A percentile compares a stretch with the other conserved stretches of the same genome.
These are phyloP conservation scores for Liodrosophila aerea DNA, from an alignment of 2,888 invertebrate species.

Conservation along the genomic window DNA sequence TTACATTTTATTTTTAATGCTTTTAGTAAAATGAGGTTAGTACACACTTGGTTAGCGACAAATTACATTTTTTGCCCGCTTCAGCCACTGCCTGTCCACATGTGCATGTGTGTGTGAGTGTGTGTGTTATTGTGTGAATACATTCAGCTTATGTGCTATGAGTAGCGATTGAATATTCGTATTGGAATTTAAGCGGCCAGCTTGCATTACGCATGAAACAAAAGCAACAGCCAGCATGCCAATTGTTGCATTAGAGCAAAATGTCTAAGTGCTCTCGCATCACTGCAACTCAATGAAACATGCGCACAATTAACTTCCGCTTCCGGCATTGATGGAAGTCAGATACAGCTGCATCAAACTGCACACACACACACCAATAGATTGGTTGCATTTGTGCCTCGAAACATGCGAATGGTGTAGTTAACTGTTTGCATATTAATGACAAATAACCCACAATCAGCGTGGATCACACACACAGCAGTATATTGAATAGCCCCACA, in stretches of 20 bases:
- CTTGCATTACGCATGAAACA: slow-evolving; percentile 12
- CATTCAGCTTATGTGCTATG: slow-evolving; percentile 7
- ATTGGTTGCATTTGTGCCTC: background rate
- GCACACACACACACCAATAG: slow-evolving; percentile 18
- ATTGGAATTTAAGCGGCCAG: slow-evolving; percentile 24
- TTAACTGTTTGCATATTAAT: slow-evolving; percentile 72
- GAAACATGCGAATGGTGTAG: slow-evolving; percentile 39
- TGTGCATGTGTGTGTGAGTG: slow-evolving; percentile 1
- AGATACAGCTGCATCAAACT: slow-evolving; percentile 21
- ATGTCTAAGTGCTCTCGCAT: background rate
- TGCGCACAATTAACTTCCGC: slow-evolving; percentile 74
- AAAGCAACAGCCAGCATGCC: background rate
- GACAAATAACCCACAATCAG: slow-evolving; percentile 64
- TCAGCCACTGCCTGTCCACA: background rate
- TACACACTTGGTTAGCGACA: slow-evolving; percentile 78
- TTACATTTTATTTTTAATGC: slow-evolving; percentile 78
- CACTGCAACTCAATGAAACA: slow-evolving; percentile 40
- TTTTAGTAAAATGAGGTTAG: slow-evolving; percentile 77
- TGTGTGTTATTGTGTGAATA: background rate
- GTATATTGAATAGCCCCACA: too few relatives aligned
- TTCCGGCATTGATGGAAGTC: slow-evolving; percentile 69
- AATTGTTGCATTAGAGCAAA: slow-evolving; percentile 33
- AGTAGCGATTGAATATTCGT: slow-evolving; percentile 43
- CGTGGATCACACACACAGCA: slow-evolving; percentile 15
- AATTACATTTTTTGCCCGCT: slow-evolving; percentile 60